Conservation (phyloP, 2,113 vertebrate genomes). For the Rhizomys pruinosus region DNA sequence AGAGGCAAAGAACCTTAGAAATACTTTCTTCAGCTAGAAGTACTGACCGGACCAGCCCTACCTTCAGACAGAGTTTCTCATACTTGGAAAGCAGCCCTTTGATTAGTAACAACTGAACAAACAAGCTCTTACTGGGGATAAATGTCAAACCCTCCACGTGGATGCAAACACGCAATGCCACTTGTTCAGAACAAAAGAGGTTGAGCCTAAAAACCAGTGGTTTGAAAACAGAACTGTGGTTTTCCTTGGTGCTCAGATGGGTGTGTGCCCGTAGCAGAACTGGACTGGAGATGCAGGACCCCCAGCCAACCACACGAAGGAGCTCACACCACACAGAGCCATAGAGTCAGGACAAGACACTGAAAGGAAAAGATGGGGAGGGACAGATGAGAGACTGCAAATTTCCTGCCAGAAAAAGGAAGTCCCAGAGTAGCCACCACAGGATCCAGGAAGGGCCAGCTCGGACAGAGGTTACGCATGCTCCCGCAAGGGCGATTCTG, state of each 20-base stretch:
- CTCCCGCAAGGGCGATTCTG: rapidly evolving
- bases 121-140: neutral
- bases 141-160: slow-evolving; percentile 3
- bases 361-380: neutral
- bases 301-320: neutral
- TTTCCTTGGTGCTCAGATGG: neutral
- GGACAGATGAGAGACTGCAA: neutral
- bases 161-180: neutral
- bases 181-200: slow-evolving; percentile 21
- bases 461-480: rapidly evolving
- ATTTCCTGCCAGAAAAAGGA: neutral
- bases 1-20: neutral
- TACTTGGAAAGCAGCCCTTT: neutral
- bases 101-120: neutral
- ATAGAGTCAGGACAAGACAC: neutral
- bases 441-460: neutral
- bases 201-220: neutral
- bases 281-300: neutral
- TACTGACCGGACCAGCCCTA: neutral
- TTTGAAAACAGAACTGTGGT: neutral
- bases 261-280: neutral
- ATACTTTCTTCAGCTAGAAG: neutral
- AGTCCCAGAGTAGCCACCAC: neutral
- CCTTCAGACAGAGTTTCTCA: neutral
- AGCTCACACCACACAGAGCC: neutral